Conservation (phyloP, 30 jellyfish, hydroid and myxozoan species). For the Mastigias papua region DNA sequence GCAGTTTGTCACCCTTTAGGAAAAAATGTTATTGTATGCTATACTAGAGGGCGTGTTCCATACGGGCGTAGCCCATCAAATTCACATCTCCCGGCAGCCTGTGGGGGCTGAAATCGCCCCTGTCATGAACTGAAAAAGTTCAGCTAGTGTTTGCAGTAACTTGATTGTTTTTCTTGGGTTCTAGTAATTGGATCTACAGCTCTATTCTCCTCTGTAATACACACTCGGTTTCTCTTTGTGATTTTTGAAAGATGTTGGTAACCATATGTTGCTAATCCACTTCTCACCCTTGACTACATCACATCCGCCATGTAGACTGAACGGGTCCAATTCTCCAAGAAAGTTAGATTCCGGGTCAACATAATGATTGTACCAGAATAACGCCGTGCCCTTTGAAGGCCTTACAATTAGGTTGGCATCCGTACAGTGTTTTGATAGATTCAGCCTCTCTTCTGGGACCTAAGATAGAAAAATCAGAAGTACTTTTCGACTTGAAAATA, state of each 20-base stretch:
- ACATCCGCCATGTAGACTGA: constrained; percentile 98
- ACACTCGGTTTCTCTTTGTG: constrained; percentile 59
- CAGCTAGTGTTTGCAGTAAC: no score
- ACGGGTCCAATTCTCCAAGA: constrained; percentile 89
- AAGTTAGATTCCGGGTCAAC: constrained; percentile 80
- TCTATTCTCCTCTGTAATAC: constrained; percentile 28
- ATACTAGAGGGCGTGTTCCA: no score
- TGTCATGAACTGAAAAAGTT: no score
- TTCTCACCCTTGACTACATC: constrained; percentile 97
- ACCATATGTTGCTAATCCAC: constrained; percentile 98
- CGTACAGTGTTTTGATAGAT: constrained; percentile 69
- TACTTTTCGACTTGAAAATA: no score
- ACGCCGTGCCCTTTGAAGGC: constrained; percentile 88
- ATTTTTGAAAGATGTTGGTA: constrained; percentile 83
- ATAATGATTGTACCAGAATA: constrained; percentile 92
- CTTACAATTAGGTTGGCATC: constrained; percentile 87
- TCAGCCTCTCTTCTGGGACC: neutral
- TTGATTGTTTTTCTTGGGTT: neutral
- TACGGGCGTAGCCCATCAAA: no score
- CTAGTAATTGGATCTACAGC: no score
- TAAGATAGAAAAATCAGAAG: neutral
- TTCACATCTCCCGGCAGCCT: no score
- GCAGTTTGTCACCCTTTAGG: no score
- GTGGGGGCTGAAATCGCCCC: no score
- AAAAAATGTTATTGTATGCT: no score